Base-by-base conservation (phyloP, 2,888 invertebrate genomes). In the Odontocolon sp. region DNA sequence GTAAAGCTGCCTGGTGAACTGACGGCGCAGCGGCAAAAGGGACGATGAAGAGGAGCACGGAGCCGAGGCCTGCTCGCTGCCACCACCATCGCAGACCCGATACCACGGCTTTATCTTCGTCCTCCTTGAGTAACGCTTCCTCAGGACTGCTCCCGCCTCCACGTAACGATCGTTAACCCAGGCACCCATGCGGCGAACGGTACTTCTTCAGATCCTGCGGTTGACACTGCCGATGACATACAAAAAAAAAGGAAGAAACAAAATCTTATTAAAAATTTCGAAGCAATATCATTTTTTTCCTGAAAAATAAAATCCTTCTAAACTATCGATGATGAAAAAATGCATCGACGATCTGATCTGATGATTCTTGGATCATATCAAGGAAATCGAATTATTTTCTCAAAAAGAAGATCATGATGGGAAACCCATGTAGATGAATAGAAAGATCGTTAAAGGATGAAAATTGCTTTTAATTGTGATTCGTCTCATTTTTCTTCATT, bases 111-210 rank as follows among this genome's bases (percentile, higher is more conserved):
- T 68, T 68, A 63, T 59, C 64, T 61, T 70, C 74, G 77, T 73
- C 67, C 59, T 75, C 79, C 77, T 67, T 40, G 69, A 28, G 50
- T 81, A 71, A 52, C 71, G 80, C 79, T 81, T 82, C 80, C 80
- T 83, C 82, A 83, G 83, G 84, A 85, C 86, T 86, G 79, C 86
- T 88, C 82, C 88, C 89, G 85, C 88, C 89, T 85, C 88, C 87
- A 80, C 89, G 80, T 85, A 85, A 86, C 87, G 84, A 86, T 86
- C 86, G 83, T 88, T 84, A 88, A 87, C 87, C 89, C 90, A 89
- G 90, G 90, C 89, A 90, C 90, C 90, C 90, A 90, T 90, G 86
- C 90, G 90, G 88, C 87, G 89, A 87, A 87, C 84, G 85, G 81
- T 88, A 74, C 86, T 85, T 85, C 80, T 84, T 85, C 87, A 81